A percentile compares a stretch with the other conserved stretches of the same genome.
Evolutionary conservation across 1,140 invertebrate genomes (phyloP).

Genomic region (Lordiphosa clarofinis): DNA sequence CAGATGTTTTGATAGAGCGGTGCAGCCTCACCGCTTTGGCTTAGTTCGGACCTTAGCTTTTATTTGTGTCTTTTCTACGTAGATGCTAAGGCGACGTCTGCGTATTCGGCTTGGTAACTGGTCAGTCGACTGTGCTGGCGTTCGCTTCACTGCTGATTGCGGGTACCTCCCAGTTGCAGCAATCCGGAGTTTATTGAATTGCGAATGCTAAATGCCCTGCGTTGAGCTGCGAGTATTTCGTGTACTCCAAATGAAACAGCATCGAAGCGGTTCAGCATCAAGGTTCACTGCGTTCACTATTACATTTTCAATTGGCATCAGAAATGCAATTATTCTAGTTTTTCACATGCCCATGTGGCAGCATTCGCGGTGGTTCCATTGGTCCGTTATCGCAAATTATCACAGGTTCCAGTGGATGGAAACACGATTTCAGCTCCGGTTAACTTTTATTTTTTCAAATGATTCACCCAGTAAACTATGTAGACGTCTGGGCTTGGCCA

Average conservation of each 20-base stretch:
- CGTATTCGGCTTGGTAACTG: conserved; percentile 9
- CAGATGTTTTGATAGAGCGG: conserved; percentile 45
- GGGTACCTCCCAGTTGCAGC: conserved; percentile 11
- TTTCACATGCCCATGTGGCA: background rate
- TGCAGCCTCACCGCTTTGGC: conserved; percentile 4
- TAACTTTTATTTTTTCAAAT: conserved; percentile 1
- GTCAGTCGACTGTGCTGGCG: conserved; percentile 11
- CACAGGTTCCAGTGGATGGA: background rate
- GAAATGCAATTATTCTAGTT: conserved; percentile 36
- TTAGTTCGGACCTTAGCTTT: conserved; percentile 8
- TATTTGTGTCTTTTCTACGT: conserved; percentile 20
- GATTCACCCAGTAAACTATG: conserved; percentile 19
- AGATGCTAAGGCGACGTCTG: conserved; percentile 16
- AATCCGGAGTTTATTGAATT: conserved; percentile 45
- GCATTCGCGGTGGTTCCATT: conserved; percentile 3
- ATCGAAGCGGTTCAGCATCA: conserved; percentile 11
- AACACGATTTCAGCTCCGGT: conserved; percentile 1
- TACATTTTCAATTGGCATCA: conserved; percentile 38
- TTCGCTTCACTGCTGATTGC: conserved; percentile 11
- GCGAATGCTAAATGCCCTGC: conserved; percentile 20
- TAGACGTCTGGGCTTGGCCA: conserved; percentile 31
- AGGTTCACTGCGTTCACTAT: conserved; percentile 42
- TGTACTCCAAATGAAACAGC: conserved; percentile 15
- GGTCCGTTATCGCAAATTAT: background rate
- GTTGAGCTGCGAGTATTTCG: conserved; percentile 10